Evolutionary conservation across 2,113 vertebrate species (phyloP), one percentile per base, ranked within the genome.

Genomic region (Lophotis ruficrista): DNA sequence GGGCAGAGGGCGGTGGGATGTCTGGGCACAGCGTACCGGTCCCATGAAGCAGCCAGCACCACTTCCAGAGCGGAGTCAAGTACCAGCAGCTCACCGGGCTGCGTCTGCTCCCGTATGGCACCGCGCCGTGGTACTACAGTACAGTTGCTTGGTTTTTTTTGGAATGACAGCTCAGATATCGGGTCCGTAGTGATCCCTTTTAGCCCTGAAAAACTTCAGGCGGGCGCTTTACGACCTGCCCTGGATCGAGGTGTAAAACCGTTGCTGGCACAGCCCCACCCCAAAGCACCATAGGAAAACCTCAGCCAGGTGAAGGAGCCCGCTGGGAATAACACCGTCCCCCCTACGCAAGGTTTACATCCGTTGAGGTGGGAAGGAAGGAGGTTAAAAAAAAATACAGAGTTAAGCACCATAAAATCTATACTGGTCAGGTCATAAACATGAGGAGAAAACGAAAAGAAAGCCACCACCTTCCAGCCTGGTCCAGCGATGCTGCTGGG

Each of bases 371-470:
- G 66, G 47, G 65, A 48, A 82, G 89, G 89, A 85, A 89, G 83
- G 89, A 92, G 87, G 95, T 93, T 80, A 83, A 70, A 73, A 76
- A 88, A 88, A 80, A 72, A 53, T 57, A 93, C 13, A 75, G 93
- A 94, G 87, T 77, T 97, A 95, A 98, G 97, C 98, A 98, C 98
- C 98, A 50, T 94, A 86, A 96, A 95, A 90, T 95, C 90, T 96
- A 97, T 94, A 97, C 93, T 94, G 85, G 91, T 97, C 96, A 75
- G 97, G 82, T 90, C 87, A 90, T 94, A 93, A 95, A 94, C 81
- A 31, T 12, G 78, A 96, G 87, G 70, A 95, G 89, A 92, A 91
- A 91, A 92, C 3, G 14, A 95, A 86, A 79, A 64, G 43, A 45
- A 95, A 92, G 76, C 86, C 95, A 89, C 94, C 83, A 24, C 84